Base-by-base conservation (phyloP, 2,888 invertebrate species). In the Chloroclystis v-ata region DNA sequence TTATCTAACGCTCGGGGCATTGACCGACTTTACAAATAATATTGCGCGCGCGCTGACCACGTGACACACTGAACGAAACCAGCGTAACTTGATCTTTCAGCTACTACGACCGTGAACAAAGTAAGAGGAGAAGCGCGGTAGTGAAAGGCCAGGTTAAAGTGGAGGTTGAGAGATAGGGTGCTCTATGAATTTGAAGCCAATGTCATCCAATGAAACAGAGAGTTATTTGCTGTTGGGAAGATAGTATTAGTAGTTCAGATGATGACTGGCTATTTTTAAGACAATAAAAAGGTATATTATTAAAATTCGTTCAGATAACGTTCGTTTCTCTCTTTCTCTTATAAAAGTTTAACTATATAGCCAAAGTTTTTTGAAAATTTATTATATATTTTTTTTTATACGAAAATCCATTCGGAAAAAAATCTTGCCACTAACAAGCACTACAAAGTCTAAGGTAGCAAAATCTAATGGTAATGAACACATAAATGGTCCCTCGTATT, bases 1-100 rank as follows among this genome's bases (percentile, higher is more conserved):
- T 85, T 81, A 85, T 84, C 85, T 83, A 85, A 82, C 79, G 77
- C 78, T 64, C 80, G 80, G 85, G 82, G 86, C 86, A 86, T 85
- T 86, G 86, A 86, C 86, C 86, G 85, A 82, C 70, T 81, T 86
- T 79, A 85, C 84, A 74, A 82, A 83, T 79, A 80, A 72, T 65
- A 75, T 76, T 82, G 84, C 84, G 82, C 82, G 78, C 69, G 81
- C 81, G 82, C 67, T 69, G 78, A 64, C 84, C 85, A 86, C 85
- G 85, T 85, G 85, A 85, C 85, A 82, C 72, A 83, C 67, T 81
- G 69, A 78, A 67, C 56, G 49, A 43, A 28, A 32, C 83, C 76
- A 68, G 49, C 57, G 41, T 59, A 54, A 37, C 50, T 14, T 59
- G 80, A 61, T 43, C 63, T 39, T 16, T 29, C 38, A n/a, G 12